Conservation (phyloP, 2,797 vertebrate genomes). For the Heliangelus exortis region DNA sequence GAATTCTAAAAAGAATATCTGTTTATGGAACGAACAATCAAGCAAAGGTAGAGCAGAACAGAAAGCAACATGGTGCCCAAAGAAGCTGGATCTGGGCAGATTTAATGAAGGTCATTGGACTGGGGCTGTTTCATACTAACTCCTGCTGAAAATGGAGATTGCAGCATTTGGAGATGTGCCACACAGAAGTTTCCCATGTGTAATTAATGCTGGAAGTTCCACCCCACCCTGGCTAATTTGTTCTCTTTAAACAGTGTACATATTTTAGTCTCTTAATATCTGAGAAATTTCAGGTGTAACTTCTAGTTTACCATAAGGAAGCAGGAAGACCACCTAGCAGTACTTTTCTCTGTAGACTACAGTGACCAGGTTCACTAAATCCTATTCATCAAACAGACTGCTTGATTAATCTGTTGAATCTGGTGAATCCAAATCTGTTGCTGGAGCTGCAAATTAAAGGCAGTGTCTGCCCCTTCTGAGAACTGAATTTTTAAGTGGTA, state of each 20-base stretch:
- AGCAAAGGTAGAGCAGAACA: neutral
- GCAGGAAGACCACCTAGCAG: neutral
- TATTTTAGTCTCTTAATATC: neutral
- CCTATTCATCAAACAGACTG: neutral
- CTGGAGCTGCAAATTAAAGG: neutral
- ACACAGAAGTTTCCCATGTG: neutral
- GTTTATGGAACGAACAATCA: neutral
- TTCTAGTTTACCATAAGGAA: neutral
- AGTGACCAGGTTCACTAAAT: neutral
- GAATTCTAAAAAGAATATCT: neutral
- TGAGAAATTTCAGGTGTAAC: neutral
- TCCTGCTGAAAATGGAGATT: neutral
- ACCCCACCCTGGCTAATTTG: neutral
- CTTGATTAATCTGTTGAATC: no score
- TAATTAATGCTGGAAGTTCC: neutral
- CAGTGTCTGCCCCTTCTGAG: neutral
- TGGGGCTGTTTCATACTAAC: neutral
- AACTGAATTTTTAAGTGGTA: neutral
- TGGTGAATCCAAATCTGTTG: neutral
- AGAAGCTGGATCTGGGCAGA: neutral
- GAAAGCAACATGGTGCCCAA: neutral
- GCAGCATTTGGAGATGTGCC: neutral
- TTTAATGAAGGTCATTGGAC: neutral
- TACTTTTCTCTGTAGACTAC: neutral
- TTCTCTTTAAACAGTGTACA: neutral